phyloP scores from a whole-genome alignment of 1,140 invertebrate species.

The Bombus pyrosoma region DNA sequence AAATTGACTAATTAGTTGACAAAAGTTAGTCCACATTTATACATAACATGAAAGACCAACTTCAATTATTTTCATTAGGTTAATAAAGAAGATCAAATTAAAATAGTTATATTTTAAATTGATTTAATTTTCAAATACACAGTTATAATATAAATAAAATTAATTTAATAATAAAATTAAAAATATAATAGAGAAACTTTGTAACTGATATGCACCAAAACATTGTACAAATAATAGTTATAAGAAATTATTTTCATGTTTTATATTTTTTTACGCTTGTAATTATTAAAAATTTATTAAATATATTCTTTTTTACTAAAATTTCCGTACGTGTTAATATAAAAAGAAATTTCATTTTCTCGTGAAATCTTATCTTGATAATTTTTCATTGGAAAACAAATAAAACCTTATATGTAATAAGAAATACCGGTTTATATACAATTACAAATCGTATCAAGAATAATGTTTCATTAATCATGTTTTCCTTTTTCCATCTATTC shows the following conservation, averaged over 20 bases:
- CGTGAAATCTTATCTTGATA: not conserved
- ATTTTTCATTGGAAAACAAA: not conserved
- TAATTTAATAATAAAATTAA: conserved; percentile 11
- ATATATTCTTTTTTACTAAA: not conserved
- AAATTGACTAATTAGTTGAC: not conserved
- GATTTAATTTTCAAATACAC: not conserved
- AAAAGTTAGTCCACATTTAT: not conserved
- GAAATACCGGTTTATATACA: conserved; percentile 39
- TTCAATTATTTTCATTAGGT: not conserved
- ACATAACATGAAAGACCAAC: not conserved
- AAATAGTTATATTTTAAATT: conserved; percentile 2
- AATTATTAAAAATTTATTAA: conserved; percentile 13
- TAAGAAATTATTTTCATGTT: conserved; percentile 26
- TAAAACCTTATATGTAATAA: conserved; percentile 18
- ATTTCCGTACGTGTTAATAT: not conserved
- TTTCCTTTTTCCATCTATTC: conserved; percentile 28
- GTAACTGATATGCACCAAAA: conserved; percentile 12
- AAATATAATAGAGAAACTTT: not conserved
- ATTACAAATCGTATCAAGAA: conserved; percentile 35
- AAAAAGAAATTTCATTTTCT: not conserved
- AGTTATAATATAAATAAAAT: conserved; percentile 7
- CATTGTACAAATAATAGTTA: not conserved
- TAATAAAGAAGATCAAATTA: not conserved
- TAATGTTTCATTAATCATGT: conserved; percentile 11
- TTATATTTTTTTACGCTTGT: not conserved